Evolutionary conservation across 1,140 invertebrate genomes (phyloP), one percentile per base, ranked within the genome.

Genomic region (Megalonaias nervosa): DNA sequence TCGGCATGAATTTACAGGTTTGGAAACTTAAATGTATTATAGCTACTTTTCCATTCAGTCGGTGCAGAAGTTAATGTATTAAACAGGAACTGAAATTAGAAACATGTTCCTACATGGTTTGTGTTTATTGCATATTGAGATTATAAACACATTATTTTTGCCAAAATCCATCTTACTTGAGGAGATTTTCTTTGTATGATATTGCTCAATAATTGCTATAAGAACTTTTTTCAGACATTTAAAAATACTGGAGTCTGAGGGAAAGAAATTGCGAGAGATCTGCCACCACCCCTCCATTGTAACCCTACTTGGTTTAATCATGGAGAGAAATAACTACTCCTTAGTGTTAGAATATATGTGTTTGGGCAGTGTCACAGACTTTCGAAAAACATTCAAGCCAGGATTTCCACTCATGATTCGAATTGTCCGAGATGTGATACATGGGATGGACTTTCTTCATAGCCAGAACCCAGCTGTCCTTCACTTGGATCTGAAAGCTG

Each of bases 341-440:
- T 67, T 85, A 12, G 70, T 85, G 31, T 61, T 85, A 14, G 84
- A 85, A 60, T 85, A 85, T 21, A 85, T 85, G 84, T 77, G 76
- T 15, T 80, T 84, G 55, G 84, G 84, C 1, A 81, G 79, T 71
- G 68, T 75, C 12, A 68, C 64, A 9, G 71, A 82, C 16, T 85
- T 85, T 67, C 64, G 81, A 19, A 74, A 79, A 31, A 75, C 84
- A 26, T 82, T 79, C 64, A 70, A 59, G 67, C 69, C 79, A 17
- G 67, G 23, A 60, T 26, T 64, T 11, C 77, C 84, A 2, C 21
- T 85, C 11, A 61, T 76, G 48, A 64, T 81, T 5, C 76, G 79
- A 21, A 77, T 85, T 59, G 21, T 79, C 15, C 57, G 66, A 14
- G 74, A 85, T 38, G 75, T 84, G 3, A 68, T 75, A 12, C 71